A percentile compares a stretch with the other conserved stretches of the same genome.
phyloP scores from a whole-genome alignment of 2,797 vertebrate genomes.

The Craterocephalus amniculus region DNA sequence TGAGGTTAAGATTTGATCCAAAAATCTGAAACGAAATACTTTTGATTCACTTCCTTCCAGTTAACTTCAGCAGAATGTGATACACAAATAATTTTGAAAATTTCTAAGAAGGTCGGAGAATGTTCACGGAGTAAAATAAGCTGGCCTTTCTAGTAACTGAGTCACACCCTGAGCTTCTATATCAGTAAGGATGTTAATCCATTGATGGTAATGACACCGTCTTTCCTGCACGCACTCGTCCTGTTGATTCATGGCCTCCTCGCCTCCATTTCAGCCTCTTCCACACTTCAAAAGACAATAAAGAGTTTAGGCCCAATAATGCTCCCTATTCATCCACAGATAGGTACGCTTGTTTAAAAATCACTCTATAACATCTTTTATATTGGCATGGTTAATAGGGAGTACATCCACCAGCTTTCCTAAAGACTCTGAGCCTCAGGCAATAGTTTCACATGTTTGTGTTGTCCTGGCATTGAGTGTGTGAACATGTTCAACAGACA shows the following conservation, averaged over 20 bases:
- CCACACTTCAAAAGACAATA: background rate
- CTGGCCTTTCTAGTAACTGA: conserved; percentile 16
- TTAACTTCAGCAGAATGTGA: too few species aligned
- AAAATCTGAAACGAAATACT: background rate
- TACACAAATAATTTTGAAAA: too few species aligned
- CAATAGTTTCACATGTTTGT: too few species aligned
- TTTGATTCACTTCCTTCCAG: background rate
- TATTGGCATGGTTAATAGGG: too few species aligned
- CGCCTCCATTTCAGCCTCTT: conserved; percentile 5
- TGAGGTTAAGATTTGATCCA: background rate
- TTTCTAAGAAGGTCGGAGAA: background rate
- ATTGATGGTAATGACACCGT: conserved; percentile 45
- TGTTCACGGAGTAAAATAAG: background rate
- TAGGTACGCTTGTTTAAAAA: too few species aligned
- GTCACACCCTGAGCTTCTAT: conserved; percentile 46
- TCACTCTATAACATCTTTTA: too few species aligned
- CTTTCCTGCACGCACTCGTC: background rate
- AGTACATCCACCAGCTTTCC: too few species aligned
- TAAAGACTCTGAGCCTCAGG: too few species aligned
- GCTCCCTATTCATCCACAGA: too few species aligned
- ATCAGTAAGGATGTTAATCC: conserved; percentile 43
- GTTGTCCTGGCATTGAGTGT: too few species aligned
- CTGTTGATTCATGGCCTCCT: conserved; percentile 51
- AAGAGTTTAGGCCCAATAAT: too few species aligned
- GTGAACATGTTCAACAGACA: too few species aligned